Base-by-base conservation (phyloP, 2,113 vertebrate species). In the Mixornis gularis region DNA sequence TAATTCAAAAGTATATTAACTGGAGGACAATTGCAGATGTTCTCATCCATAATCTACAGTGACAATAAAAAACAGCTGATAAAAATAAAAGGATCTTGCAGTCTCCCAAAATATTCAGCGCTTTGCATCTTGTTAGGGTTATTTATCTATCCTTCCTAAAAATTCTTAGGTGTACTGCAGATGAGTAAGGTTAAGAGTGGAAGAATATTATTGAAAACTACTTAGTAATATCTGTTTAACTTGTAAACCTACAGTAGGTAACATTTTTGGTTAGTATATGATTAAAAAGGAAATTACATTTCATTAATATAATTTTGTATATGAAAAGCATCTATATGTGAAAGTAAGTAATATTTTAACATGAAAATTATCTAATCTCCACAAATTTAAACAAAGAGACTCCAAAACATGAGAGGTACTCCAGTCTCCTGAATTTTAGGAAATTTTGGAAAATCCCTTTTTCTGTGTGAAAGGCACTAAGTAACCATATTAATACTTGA, bases 61-160 rank as follows among this genome's bases (percentile, higher is more conserved):
- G 90, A 91, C 58, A 97, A 74, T 43, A 90, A 93, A 44, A 94
- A 95, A 78, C 24, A 88, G 38, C 13, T 81, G 36, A 79, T 29
- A 32, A 48, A 65, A 93, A 48, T 8, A 52, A 90, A 62, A 81
- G 10, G 16, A 52, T 46, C 41, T 65, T 70, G 17, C 43, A 68
- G 41, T 36, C 44, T 86, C 65, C 40, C 24, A 78, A 73, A 80
- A 89, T 80, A 90, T 30, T 38, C 66, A 79, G 13, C 0, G 0
- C 5, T 91, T 79, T 66, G 29, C 3, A 5, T 87, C 83, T 93
- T 44, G 12, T 44, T 58, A 53, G 29, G 41, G 12, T 15, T 71
- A 36, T 81, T 74, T 51, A 59, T 48, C 15, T 55, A 5, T 44
- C 22, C 44, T 77, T 34, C 26, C 40, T 38, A 88, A 85, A 87